Percentiles rank a stretch among this genome's conserved stretches.
Evolutionary conservation across 2,113 vertebrate genomes (phyloP).

Genomic region (Catagonus wagneri): DNA sequence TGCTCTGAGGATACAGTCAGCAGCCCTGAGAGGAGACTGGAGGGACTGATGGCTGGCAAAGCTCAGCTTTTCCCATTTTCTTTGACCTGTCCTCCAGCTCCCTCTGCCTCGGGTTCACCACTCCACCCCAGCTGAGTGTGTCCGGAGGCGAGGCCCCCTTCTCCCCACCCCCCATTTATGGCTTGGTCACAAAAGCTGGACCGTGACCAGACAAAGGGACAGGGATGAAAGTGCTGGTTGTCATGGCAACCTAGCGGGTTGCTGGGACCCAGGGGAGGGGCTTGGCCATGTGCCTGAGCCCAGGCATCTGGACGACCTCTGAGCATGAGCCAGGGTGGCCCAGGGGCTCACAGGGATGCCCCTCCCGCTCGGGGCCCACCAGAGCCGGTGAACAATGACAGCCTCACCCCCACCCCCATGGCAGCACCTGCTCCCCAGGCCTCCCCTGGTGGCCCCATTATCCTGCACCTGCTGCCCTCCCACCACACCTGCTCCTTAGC

Average conservation of each 20-base stretch:
- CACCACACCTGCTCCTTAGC: neutral
- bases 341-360: conserved; percentile 67
- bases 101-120: neutral
- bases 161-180: conserved; percentile 85
- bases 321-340: conserved; percentile 75
- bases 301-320: conserved; percentile 87
- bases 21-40: neutral
- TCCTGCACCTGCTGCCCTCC: conserved; percentile 9
- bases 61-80: neutral
- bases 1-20: conserved; percentile 20
- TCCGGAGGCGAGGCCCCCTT: conserved; percentile 82
- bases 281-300: conserved; percentile 87
- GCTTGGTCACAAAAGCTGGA: conserved; percentile 89
- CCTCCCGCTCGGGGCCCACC: conserved; percentile 25
- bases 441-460: conserved; percentile 65
- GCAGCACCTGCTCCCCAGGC: conserved; percentile 70
- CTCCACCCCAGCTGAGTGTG: conserved; percentile 77
- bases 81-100: conserved; percentile 33
- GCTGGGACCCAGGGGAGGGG: conserved; percentile 88
- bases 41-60: conserved; percentile 1
- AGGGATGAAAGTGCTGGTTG: conserved; percentile 89
- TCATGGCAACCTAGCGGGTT: conserved; percentile 88
- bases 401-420: neutral
- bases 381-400: conserved; percentile 49
- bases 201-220: conserved; percentile 88